phyloP scores from a whole-genome alignment of 2,797 vertebrate species.

The Numenius phaeopus region DNA sequence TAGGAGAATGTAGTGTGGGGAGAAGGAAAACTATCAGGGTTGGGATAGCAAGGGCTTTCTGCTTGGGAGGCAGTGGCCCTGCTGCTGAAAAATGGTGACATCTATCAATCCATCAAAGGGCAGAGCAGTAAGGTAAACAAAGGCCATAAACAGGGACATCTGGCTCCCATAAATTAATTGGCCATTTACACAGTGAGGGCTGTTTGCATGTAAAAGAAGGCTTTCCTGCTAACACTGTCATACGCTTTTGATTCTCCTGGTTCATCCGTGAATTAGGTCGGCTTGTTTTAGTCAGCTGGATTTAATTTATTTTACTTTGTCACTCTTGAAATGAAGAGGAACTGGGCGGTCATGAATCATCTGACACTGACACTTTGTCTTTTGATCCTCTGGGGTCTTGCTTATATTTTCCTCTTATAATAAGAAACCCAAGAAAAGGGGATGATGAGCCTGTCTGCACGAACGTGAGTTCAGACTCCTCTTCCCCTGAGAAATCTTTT shows the following conservation, averaged over 20 bases:
- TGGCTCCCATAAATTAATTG: slow-evolving; percentile 75
- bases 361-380: slow-evolving; percentile 53
- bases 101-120: slow-evolving; percentile 58
- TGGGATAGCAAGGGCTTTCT: background rate
- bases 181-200: slow-evolving; percentile 65
- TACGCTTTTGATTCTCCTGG: slow-evolving; percentile 74
- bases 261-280: slow-evolving; percentile 48
- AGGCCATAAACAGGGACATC: slow-evolving; percentile 45
- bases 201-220: slow-evolving; percentile 66
- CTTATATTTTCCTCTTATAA: slow-evolving; percentile 66
- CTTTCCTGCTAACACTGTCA: slow-evolving; percentile 51
- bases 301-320: slow-evolving; percentile 72
- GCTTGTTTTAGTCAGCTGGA: slow-evolving; percentile 73
- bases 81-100: slow-evolving; percentile 60
- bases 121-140: slow-evolving; percentile 52
- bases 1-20: background rate
- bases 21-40: background rate
- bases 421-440: slow-evolving; percentile 52
- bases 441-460: slow-evolving; percentile 54
- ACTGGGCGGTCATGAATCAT: slow-evolving; percentile 66
- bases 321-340: slow-evolving; percentile 73
- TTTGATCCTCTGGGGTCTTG: slow-evolving; percentile 66
- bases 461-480: slow-evolving; percentile 31
- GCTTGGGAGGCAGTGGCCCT: slow-evolving; percentile 21
- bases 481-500: slow-evolving; percentile 13